These are phyloP conservation scores for Cynopterus brachyotis DNA, from an alignment of 2,113 vertebrate species.

Conservation along the genomic window DNA sequence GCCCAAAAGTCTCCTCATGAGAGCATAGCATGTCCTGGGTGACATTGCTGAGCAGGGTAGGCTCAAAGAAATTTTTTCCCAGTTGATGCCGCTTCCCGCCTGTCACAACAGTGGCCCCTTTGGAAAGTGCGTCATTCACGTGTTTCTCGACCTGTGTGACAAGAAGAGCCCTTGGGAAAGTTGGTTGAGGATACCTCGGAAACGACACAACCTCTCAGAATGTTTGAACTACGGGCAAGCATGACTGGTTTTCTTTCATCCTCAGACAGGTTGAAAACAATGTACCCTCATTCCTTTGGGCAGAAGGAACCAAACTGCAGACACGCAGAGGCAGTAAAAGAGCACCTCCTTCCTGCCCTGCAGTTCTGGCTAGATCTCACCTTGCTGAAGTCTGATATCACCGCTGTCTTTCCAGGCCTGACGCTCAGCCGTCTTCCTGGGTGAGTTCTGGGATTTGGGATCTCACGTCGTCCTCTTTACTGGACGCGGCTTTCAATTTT, in stretches of 20 bases:
- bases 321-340: too few species aligned
- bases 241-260: not conserved
- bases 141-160: slow-evolving; percentile 90
- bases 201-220: accelerated
- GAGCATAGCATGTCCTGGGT: slow-evolving; percentile 92
- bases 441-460: not conserved
- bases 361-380: not conserved
- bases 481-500: not conserved
- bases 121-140: slow-evolving; percentile 90
- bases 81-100: slow-evolving; percentile 90
- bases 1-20: slow-evolving; percentile 94
- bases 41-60: slow-evolving; percentile 92
- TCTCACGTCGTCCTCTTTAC: not conserved
- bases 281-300: not conserved
- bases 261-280: not conserved
- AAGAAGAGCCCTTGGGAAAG: not conserved
- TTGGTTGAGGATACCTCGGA: not conserved
- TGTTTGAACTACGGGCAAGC: not conserved
- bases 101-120: slow-evolving; percentile 89
- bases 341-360: not conserved
- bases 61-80: slow-evolving; percentile 94
- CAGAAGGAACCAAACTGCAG: not conserved
- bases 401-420: not conserved
- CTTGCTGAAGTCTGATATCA: too few species aligned
- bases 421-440: not conserved